A percentile compares a stretch with the other conserved stretches of the same genome.
Conservation (phyloP, 2,113 vertebrate species). For the Vulpes ferrilata region DNA sequence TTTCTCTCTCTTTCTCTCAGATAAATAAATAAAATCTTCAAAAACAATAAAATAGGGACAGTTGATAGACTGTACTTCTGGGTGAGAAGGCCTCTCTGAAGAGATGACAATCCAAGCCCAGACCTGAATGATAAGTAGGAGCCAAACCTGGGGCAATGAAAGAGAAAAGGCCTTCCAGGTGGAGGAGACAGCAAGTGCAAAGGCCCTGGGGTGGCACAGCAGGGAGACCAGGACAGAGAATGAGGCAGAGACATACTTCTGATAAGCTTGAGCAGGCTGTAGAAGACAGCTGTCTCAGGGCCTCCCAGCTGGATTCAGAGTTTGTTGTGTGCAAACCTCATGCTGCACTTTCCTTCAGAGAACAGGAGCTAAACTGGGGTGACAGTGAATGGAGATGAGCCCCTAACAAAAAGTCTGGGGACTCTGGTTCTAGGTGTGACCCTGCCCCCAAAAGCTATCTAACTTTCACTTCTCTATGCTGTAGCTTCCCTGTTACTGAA, state of each 20-base stretch:
- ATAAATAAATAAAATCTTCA: no score
- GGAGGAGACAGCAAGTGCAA: neutral
- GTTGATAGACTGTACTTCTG: neutral
- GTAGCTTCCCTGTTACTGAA: neutral
- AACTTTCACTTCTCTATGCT: neutral
- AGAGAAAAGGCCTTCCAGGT: neutral
- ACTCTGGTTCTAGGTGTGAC: neutral
- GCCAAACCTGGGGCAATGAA: neutral
- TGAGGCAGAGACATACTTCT: neutral
- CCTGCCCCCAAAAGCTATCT: neutral
- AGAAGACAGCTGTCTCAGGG: neutral
- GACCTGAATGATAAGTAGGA: neutral
- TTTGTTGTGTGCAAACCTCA: neutral
- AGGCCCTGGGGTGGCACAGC: constrained; percentile 1
- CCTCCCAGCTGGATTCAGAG: neutral
- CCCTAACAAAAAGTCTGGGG: neutral
- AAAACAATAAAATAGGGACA: neutral
- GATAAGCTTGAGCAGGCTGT: neutral
- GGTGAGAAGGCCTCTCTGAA: neutral
- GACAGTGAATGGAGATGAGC: neutral
- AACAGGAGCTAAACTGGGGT: neutral
- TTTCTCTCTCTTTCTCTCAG: no score
- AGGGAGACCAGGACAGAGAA: no score
- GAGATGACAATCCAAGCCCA: neutral
- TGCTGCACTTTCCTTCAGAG: neutral